phyloP scores from a whole-genome alignment of 2,888 invertebrate genomes.

The Ernsta delagoae region DNA sequence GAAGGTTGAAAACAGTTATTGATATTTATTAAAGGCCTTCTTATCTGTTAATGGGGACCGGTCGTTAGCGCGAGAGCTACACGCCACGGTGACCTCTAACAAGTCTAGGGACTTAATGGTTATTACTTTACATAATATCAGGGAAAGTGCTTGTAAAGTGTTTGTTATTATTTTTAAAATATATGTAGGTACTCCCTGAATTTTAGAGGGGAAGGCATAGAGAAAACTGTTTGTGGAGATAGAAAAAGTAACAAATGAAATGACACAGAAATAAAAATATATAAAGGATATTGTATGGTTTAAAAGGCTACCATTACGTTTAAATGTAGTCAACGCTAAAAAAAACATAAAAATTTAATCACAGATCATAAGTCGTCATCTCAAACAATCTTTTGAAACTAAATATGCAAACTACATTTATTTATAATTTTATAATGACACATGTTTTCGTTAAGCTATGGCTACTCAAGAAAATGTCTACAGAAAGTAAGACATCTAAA shows the following conservation, averaged over 20 bases:
- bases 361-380: too few relatives aligned
- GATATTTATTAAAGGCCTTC: constrained; percentile 13
- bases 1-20: constrained; percentile 8
- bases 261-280: too few relatives aligned
- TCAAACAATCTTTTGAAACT: too few relatives aligned
- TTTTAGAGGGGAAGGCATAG: not conserved
- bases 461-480: not conserved
- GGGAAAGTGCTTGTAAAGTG: constrained; percentile 18
- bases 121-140: constrained; percentile 26
- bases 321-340: too few relatives aligned
- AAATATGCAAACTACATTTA: too few relatives aligned
- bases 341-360: too few relatives aligned
- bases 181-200: not conserved
- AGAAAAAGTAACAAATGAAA: too few relatives aligned
- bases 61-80: constrained; percentile 34
- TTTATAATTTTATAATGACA: too few relatives aligned
- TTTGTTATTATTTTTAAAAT: constrained; percentile 8
- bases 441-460: too few relatives aligned
- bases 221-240: not conserved
- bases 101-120: constrained; percentile 25
- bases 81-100: constrained; percentile 26
- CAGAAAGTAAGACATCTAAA: not conserved
- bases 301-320: too few relatives aligned
- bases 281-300: too few relatives aligned
- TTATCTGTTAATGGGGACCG: constrained; percentile 22